Evolutionary conservation across 2,113 vertebrate genomes (phyloP), one percentile per base, ranked within the genome.

Genomic region (Sinocyclocheilus anophthalmus): DNA sequence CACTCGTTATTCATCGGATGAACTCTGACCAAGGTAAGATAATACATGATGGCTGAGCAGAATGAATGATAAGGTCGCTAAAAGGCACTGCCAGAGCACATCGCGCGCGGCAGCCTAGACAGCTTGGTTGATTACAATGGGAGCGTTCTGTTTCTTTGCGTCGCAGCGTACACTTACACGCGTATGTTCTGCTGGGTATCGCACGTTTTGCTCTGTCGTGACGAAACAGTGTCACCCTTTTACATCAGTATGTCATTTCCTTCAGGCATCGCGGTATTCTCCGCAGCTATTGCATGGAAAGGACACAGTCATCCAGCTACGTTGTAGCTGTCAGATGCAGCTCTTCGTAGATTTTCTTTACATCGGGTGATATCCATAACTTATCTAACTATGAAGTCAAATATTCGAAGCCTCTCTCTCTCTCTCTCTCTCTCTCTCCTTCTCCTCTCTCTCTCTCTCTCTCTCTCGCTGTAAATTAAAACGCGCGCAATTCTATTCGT

Each of bases 11-110:
- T 73, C 81, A 24, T 3, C 67, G 26, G 26, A 57, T 39, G 81
- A 84, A 59, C 81, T 73, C 69, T 37, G 69, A 42, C 2, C 33
- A 59, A 72, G 81, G 81, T 84, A 84, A 84, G 81, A 16, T 18
- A 73, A 72, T 42, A 16, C 57, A 12, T 24, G 24, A 30, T n/a
- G 48, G 26, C 37, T 67, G 59, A 81, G 24, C 37, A 65, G n/a
- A 65, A 45, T 30, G 59, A 63, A 45, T 26, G 14, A 16, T 6
- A 24, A 59, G 20, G 33, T 14, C 33, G 33, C 33, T 24, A 39
- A 16, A 61, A 79, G 24, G 22, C 72, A 0, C 22, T 63, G 61
- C 22, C 6, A 24, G n/a, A 11, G 72, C 12, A 61, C 33, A 61
- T 24, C 12, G 55, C 33, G 18, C 55, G 6, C 30, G 24, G 22